Percentiles rank a stretch among this genome's conserved stretches.
phyloP scores from a whole-genome alignment of 2,888 invertebrate genomes.

The Lithophane ornitopus region DNA sequence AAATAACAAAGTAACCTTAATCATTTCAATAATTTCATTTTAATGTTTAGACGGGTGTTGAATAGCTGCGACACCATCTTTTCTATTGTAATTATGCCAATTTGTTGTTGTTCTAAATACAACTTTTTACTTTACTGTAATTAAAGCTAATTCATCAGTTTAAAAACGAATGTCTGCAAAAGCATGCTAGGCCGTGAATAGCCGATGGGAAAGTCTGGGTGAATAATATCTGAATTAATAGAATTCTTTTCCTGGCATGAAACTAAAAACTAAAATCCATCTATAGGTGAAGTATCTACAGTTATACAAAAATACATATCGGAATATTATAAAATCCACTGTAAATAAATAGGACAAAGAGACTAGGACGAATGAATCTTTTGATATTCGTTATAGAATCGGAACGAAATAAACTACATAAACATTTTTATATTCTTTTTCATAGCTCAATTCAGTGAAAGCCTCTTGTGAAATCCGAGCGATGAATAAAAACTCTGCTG shows the following conservation, averaged over 20 bases:
- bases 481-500: constrained; percentile 37
- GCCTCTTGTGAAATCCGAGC: constrained; percentile 38
- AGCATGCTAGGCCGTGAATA: constrained; percentile 31
- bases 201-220: constrained; percentile 53
- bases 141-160: background rate
- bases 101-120: background rate
- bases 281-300: background rate
- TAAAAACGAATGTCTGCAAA: constrained; percentile 42
- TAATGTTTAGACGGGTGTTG: background rate
- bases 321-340: constrained; percentile 13
- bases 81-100: background rate
- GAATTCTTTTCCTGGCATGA: background rate
- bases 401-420: constrained; percentile 22
- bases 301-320: background rate
- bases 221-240: background rate
- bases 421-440: constrained; percentile 36
- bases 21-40: background rate
- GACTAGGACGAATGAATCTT: constrained; percentile 19
- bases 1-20: background rate
- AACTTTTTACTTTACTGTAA: background rate
- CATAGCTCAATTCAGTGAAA: constrained; percentile 35
- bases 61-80: background rate
- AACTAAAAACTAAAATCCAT: background rate
- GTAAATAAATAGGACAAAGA: constrained; percentile 1
- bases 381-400: constrained; percentile 34